phyloP scores from a whole-genome alignment of 2,113 vertebrate species.

The Eonycteris spelaea region DNA sequence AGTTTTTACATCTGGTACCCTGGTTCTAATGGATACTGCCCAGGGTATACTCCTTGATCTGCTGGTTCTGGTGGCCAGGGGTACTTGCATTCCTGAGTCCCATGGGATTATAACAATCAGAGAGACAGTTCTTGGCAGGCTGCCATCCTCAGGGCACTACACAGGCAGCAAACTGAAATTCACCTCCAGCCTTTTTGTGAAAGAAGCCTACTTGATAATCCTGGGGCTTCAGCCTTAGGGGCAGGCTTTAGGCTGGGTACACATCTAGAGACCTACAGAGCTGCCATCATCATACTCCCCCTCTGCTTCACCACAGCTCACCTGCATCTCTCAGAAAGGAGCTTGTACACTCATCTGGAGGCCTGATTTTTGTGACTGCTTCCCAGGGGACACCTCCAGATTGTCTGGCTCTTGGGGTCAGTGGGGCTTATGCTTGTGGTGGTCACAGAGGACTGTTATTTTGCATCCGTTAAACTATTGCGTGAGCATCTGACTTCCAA shows the following conservation, averaged over 20 bases:
- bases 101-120: neutral
- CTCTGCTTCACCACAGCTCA: neutral
- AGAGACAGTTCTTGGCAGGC: neutral
- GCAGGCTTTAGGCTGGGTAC: neutral
- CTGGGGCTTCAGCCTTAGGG: neutral
- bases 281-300: neutral
- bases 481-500: neutral
- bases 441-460: neutral
- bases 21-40: neutral
- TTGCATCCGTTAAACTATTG: neutral
- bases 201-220: neutral
- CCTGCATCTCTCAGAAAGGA: neutral
- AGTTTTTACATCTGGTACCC: neutral
- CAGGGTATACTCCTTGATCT: neutral
- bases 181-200: neutral
- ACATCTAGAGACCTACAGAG: neutral
- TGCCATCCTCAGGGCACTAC: neutral
- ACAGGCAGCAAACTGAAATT: neutral
- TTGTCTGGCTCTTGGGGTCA: neutral
- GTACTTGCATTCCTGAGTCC: no score
- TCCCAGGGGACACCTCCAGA: neutral
- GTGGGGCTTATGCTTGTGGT: neutral
- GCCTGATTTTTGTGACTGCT: neutral
- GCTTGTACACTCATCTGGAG: neutral
- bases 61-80: neutral